Evolutionary conservation across 2,797 vertebrate genomes (phyloP), one percentile per base, ranked within the genome.

Genomic region (Pagetopsis macropterus): DNA sequence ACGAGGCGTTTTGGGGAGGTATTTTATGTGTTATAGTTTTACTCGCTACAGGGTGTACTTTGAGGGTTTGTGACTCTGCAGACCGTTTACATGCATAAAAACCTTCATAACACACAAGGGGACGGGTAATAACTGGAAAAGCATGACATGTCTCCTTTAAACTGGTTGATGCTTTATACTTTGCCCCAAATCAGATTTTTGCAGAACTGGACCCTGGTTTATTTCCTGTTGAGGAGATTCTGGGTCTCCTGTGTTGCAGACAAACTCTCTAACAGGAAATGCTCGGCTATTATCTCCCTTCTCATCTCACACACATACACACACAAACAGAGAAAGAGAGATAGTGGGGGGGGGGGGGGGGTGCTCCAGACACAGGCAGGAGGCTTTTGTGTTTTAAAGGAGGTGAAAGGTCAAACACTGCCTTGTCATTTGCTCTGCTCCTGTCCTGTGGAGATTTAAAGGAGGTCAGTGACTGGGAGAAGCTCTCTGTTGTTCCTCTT

Each of bases 331-430:
- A 62, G 69, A 45, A 60, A 56, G 56, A 61, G 49, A 48, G 45
- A 55, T 27, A 5, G 27, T 4, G 27, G 27, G 3, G 27, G 23
- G 27, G 27, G 19, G 21, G 21, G 21, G 2, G 23, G 27, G 23
- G 4, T 27, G 27, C 27, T 27, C 27, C 27, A 27, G 27, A 27
- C 27, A 27, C 27, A 70, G 64, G 62, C 72, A 76, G 81, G 49
- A 67, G 72, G 72, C 70, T 74, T 37, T 82, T 86, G 82, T 83
- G 71, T 85, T 85, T 87, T 68, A 73, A 77, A 69, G 1, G 76
- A 73, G 73, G 88, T 83, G 72, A 90, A 88, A 86, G 91, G 85
- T 91, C 70, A 84, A 61, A 50, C 70, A 67, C 60, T 27, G 27
- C 27, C 27, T 27, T 80, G 72, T 90, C 75, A 64, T 82, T 81